Evolutionary conservation across 2,113 vertebrate species (phyloP), one percentile per base, ranked within the genome.

Genomic region (Vulpes vulpes): DNA sequence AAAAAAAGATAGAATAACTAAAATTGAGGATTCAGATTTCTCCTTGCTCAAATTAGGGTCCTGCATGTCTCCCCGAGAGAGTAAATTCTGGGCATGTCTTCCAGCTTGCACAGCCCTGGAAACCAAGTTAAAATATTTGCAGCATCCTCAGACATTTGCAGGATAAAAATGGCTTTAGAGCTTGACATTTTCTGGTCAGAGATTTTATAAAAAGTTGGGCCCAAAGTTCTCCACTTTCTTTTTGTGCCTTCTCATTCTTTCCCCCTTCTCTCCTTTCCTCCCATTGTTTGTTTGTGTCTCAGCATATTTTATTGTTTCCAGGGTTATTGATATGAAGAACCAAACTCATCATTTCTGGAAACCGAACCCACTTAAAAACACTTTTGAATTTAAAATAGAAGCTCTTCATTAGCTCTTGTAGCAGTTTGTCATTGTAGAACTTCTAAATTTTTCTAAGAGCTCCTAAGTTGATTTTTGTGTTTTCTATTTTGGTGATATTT

Each of bases 201-300:
- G 59, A 16, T 83, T 83, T 62, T 43, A 38, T 30, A 62, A 62
- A 83, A 27, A 62, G 8, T 83, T 83, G 35, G 4, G 14, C 22
- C 55, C 14, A 62, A 62, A 83, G 14, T 43, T 82, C 11, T 43
- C 81, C 35, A 27, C 27, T 83, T 43, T 43, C 35, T 27, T 84
- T 17, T 32, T 30, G 2, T 43, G 30, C 11, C 32, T 49, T 80
- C 32, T 11, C 10, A 22, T 57, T 32, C 11, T 22, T 20, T 23
- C 78, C 2, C 78, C 49, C n/a, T 8, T 79, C 1, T 0, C 17
- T 22, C 19, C 17, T 9, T 53, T 1, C 73, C 11, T 10, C 27
- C 76, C 9, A 7, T 83, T 17, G 12, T 43, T 62, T 19, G 6
- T 35, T 43, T 69, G 7, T 17, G 27, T 11, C 35, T 27, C 27